Conservation (phyloP, 2,888 invertebrate genomes). For the Acleris sparsana region DNA sequence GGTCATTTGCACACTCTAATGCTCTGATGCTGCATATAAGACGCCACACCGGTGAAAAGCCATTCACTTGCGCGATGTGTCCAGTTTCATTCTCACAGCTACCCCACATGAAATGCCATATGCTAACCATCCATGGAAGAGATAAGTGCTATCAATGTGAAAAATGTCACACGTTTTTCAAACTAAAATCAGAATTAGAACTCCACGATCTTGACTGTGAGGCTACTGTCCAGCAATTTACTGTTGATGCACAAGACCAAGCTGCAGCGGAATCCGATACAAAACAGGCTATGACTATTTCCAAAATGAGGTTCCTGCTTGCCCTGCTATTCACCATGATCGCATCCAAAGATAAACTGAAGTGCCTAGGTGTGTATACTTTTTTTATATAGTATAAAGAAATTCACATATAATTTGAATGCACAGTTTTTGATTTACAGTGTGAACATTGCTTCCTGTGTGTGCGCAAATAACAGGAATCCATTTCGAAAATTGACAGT, state of each 20-base stretch:
- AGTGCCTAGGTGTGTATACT: conserved; percentile 88
- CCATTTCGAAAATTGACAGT: conserved; percentile 47
- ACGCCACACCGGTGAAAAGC: conserved; percentile 93
- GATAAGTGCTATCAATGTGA: conserved; percentile 90
- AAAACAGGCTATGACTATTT: conserved; percentile 84
- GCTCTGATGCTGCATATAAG: conserved; percentile 92
- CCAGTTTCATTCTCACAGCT: conserved; percentile 90
- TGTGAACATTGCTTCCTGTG: conserved; percentile 75
- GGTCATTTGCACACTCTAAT: conserved; percentile 92
- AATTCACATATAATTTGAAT: conserved; percentile 51
- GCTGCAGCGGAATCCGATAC: conserved; percentile 62
- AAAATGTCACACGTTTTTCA: conserved; percentile 89
- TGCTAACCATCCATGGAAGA: conserved; percentile 92
- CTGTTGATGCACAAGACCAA: conserved; percentile 57
- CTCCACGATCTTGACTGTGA: conserved; percentile 83
- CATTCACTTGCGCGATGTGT: conserved; percentile 88
- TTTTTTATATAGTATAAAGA: conserved; percentile 49
- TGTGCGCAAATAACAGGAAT: conserved; percentile 72
- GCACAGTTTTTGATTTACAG: conserved; percentile 68
- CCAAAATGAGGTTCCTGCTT: conserved; percentile 87
- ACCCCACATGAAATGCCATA: conserved; percentile 94
- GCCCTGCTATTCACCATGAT: conserved; percentile 93
- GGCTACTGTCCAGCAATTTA: conserved; percentile 53
- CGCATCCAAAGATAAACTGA: conserved; percentile 90
- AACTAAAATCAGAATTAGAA: conserved; percentile 89